These are phyloP conservation scores for Colius striatus DNA, from an alignment of 2,113 vertebrate species.

Conservation along the genomic window DNA sequence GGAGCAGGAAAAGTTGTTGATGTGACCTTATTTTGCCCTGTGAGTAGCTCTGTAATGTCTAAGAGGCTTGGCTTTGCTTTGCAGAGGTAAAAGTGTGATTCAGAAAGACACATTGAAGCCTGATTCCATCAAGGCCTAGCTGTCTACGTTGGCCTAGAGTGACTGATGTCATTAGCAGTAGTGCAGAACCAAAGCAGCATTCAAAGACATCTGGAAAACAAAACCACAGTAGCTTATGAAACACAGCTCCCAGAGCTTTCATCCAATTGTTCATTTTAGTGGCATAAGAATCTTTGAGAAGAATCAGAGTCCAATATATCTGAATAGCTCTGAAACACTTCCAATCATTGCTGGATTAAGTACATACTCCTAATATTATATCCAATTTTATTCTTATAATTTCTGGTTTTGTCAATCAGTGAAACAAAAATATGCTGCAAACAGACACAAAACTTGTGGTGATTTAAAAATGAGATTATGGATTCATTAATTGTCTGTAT, in stretches of 20 bases:
- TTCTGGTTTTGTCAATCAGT: neutral
- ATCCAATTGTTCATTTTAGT: constrained; percentile 15
- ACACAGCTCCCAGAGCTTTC: constrained; percentile 11
- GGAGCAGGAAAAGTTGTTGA: neutral
- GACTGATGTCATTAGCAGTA: neutral
- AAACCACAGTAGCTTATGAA: constrained; percentile 43
- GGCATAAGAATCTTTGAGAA: constrained; percentile 12
- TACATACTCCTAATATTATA: neutral
- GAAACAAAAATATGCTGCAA: neutral
- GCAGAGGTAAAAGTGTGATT: neutral
- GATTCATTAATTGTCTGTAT: neutral
- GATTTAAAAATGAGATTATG: neutral
- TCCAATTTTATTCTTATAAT: neutral
- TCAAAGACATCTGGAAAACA: constrained; percentile 33
- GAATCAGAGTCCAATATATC: neutral
- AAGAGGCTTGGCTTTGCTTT: neutral
- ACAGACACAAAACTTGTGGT: neutral
- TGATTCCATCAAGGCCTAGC: neutral
- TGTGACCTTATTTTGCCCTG: neutral
- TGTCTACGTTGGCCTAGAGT: neutral
- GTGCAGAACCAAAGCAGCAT: neutral
- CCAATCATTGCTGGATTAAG: neutral
- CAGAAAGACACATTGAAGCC: neutral
- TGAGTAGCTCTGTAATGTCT: neutral
- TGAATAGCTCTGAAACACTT: constrained; percentile 4